Base-by-base conservation (phyloP, 2,113 vertebrate species). In the Peromyscus leucopus region DNA sequence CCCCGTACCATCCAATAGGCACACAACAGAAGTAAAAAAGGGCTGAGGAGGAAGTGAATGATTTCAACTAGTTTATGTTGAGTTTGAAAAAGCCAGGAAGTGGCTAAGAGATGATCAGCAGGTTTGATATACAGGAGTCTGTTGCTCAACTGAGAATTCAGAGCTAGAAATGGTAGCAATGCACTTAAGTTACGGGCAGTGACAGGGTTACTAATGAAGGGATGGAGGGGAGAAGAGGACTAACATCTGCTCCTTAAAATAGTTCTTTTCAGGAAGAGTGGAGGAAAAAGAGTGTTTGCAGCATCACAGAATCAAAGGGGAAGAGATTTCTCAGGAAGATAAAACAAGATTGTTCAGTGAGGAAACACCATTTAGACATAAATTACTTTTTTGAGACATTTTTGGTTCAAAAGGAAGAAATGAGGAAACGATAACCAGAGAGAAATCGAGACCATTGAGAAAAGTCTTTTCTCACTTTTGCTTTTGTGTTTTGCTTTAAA, bases 281-380 rank as follows among this genome's bases (percentile, higher is more conserved):
- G 19, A 88, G 55, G 36, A 78, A 46, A 97, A 89, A 46, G 51
- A 57, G 84, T 82, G 3, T 4, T 71, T 65, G 0, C n/a, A 15
- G 7, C 7, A 46, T 33, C 39, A 46, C 12, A 72, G 83, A 93
- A 48, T 59, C 78, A 91, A 76, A 71, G 13, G 39, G 85, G 36
- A 86, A 88, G 84, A 90, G 26, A 61, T 59, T 92, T 93, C 24
- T 95, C 39, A 67, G 69, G 48, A 87, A 97, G 55, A 83, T 3
- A 89, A 57, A 86, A 67, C 55, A 76, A 88, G 12, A 76, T 16
- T 89, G 22, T 65, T 10, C 57, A 21, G 8, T 11, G 71, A 95
- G 31, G 9, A 96, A 90, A 93, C 13, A 17, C 75, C 72, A 51
- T 26, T 51, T 84, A 78, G 75, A 46, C 33, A 11, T 51, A 39